Percentiles rank a stretch among this genome's conserved stretches.
These are phyloP conservation scores for Octonoba sinensis DNA, from an alignment of 2,888 invertebrate species.

Conservation along the genomic window DNA sequence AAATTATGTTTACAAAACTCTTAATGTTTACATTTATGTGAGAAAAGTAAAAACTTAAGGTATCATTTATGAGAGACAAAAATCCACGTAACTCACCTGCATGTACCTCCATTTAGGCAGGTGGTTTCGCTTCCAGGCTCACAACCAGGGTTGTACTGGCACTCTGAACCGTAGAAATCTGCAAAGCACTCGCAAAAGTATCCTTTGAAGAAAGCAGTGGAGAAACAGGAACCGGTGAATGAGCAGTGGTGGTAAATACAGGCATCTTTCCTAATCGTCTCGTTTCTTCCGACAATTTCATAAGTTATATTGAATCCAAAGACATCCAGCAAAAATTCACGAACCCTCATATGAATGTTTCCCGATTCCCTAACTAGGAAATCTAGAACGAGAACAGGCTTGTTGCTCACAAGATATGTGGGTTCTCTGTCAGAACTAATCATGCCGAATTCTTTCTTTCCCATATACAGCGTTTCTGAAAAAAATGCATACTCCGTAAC, in stretches of 20 bases:
- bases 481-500: slow-evolving; percentile 69
- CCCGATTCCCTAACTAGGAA: slow-evolving; percentile 77
- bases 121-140: slow-evolving; percentile 76
- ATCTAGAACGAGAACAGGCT: slow-evolving; percentile 83
- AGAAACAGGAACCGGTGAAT: slow-evolving; percentile 86
- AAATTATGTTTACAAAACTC: too few relatives aligned
- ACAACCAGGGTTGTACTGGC: slow-evolving; percentile 87
- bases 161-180: slow-evolving; percentile 83
- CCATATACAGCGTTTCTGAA: slow-evolving; percentile 63
- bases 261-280: slow-evolving; percentile 66
- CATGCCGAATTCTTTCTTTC: slow-evolving; percentile 58
- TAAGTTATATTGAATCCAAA: slow-evolving; percentile 95
- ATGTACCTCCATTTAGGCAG: slow-evolving; percentile 86
- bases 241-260: slow-evolving; percentile 87
- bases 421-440: slow-evolving; percentile 66
- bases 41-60: too few relatives aligned
- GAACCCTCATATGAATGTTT: slow-evolving; percentile 82
- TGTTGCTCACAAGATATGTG: slow-evolving; percentile 72
- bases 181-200: slow-evolving; percentile 86
- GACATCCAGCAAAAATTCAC: slow-evolving; percentile 84
- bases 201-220: slow-evolving; percentile 78
- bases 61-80: background rate
- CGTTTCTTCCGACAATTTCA: slow-evolving; percentile 77
- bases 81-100: slow-evolving; percentile 78
- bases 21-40: too few relatives aligned